phyloP scores from a whole-genome alignment of 2,113 vertebrate species.

The Oplegnathus fasciatus region DNA sequence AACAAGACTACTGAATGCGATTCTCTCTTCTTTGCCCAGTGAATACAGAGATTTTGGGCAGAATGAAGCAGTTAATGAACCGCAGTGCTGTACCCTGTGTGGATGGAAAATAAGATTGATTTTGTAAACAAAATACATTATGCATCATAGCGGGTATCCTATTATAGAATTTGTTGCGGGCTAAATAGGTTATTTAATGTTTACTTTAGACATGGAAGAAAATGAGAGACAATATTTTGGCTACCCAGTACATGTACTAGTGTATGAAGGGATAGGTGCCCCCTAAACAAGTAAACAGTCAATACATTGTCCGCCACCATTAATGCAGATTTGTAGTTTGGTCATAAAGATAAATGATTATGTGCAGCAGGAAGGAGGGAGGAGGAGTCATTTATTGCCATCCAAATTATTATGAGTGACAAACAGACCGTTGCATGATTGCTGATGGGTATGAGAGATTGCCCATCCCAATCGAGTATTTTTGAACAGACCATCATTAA shows the following conservation, averaged over 20 bases:
- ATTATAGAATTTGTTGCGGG: constrained; percentile 52
- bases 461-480: constrained; percentile 32
- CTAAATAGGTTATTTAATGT: constrained; percentile 49
- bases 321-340: constrained; percentile 42
- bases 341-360: constrained; percentile 60
- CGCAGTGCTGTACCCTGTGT: constrained; percentile 8
- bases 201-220: constrained; percentile 30
- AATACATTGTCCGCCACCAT: constrained; percentile 43
- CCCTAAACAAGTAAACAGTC: constrained; percentile 29
- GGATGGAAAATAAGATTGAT: constrained; percentile 57
- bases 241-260: not conserved
- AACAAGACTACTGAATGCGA: constrained; percentile 38
- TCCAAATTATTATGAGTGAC: constrained; percentile 67
- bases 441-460: constrained; percentile 49
- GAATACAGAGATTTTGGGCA: constrained; percentile 45
- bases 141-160: constrained; percentile 43
- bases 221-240: constrained; percentile 30
- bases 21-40: constrained; percentile 30
- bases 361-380: constrained; percentile 49
- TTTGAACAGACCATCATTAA: constrained; percentile 47
- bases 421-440: constrained; percentile 57
- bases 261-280: constrained; percentile 32
- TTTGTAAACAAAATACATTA: constrained; percentile 60
- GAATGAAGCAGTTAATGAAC: constrained; percentile 64
- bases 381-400: constrained; percentile 51